Evolutionary conservation across 1,140 invertebrate species (phyloP).

Genomic region (Trachymyrmex septentrionalis): DNA sequence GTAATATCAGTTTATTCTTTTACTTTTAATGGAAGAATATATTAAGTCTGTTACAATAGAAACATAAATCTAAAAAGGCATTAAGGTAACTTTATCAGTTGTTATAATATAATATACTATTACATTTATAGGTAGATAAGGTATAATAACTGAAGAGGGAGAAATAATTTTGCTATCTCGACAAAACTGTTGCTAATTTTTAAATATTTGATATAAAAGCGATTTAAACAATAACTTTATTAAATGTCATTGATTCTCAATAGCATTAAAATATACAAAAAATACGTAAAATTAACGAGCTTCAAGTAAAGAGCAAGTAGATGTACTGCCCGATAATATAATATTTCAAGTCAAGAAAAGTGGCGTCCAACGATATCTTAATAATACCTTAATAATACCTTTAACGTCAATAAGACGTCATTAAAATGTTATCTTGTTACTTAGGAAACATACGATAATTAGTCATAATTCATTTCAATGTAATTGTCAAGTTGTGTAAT

Average conservation of each 20-base stretch:
- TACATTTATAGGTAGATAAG: background rate
- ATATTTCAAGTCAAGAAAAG: too few relatives aligned
- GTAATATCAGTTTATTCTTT: constrained; percentile 43
- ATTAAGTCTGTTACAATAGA: background rate
- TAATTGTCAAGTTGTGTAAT: constrained; percentile 5
- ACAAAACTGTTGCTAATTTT: background rate
- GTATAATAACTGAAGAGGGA: background rate
- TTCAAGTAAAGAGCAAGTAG: background rate
- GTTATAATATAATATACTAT: background rate
- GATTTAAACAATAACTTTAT: background rate
- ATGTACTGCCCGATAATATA: background rate
- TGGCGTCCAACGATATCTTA: too few relatives aligned
- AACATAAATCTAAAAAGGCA: background rate
- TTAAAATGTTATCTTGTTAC: too few relatives aligned
- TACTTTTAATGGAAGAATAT: constrained; percentile 2
- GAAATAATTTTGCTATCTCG: background rate
- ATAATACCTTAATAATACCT: too few relatives aligned
- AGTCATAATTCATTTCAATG: background rate
- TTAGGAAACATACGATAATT: background rate
- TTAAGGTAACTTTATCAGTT: background rate
- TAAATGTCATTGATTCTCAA: background rate
- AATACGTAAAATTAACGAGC: background rate
- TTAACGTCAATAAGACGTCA: too few relatives aligned
- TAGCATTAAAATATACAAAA: background rate
- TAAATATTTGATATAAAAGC: background rate